phyloP scores from a whole-genome alignment of 2,888 invertebrate genomes.

The Uloborus plumipes region DNA sequence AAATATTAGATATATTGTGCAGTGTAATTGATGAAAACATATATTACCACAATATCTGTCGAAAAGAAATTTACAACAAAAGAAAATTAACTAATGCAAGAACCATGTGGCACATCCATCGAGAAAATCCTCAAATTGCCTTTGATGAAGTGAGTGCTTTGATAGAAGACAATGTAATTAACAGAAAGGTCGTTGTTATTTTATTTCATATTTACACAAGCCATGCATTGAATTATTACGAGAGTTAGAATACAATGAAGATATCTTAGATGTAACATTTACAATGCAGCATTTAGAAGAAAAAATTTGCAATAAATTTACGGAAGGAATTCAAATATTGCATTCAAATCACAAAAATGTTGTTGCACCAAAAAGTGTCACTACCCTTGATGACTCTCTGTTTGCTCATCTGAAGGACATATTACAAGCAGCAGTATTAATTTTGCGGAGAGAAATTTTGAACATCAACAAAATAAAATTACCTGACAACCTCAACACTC shows the following conservation, averaged over 20 bases:
- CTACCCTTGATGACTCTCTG: neutral
- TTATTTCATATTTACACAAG: neutral
- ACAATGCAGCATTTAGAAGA: neutral
- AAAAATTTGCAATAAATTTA: neutral
- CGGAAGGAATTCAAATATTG: neutral
- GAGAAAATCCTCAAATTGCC: neutral
- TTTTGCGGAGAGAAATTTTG: neutral
- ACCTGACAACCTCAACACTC: neutral
- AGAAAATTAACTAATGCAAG: neutral
- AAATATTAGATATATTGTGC: neutral
- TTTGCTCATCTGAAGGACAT: neutral
- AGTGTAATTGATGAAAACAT: neutral
- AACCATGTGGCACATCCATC: neutral
- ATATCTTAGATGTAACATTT: neutral
- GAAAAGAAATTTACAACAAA: neutral
- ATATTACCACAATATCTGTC: neutral
- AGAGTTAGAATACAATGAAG: neutral
- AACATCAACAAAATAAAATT: neutral
- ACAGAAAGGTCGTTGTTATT: constrained; percentile 1
- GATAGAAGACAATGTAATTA: neutral
- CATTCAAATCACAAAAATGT: neutral
- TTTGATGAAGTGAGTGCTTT: neutral
- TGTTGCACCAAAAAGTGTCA: neutral
- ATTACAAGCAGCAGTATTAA: neutral
- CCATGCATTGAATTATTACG: neutral